phyloP scores from a whole-genome alignment of 2,888 invertebrate genomes.

The Malacosoma neustria region DNA sequence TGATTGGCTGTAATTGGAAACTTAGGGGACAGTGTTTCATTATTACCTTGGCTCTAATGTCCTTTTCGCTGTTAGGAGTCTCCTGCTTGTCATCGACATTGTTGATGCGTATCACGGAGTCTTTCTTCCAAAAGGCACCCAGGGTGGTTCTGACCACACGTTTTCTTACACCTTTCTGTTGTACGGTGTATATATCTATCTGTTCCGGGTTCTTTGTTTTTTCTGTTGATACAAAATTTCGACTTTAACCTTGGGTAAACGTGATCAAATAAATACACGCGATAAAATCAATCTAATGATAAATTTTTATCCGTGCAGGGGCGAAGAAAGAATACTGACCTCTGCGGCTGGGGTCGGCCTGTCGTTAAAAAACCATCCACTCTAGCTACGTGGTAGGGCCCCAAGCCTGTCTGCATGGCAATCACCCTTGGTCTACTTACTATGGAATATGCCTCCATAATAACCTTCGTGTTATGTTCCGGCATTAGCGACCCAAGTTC shows the following conservation, averaged over 20 bases:
- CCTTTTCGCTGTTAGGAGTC: slow-evolving; percentile 78
- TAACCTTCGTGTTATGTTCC: no score
- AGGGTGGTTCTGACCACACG: slow-evolving; percentile 77
- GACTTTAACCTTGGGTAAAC: neutral
- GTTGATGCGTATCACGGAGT: slow-evolving; percentile 81
- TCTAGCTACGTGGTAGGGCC: no score
- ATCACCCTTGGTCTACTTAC: no score
- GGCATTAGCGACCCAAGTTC: no score
- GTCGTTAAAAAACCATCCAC: no score
- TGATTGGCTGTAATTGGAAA: slow-evolving; percentile 53
- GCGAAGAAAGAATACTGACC: no score
- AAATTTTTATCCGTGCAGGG: no score
- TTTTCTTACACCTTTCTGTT: slow-evolving; percentile 74
- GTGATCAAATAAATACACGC: neutral
- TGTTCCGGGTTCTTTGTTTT: slow-evolving; percentile 83
- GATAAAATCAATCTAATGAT: no score
- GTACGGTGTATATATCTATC: slow-evolving; percentile 80
- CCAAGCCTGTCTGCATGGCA: no score
- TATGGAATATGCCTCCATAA: no score
- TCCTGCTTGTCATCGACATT: slow-evolving; percentile 83
- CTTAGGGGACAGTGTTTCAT: slow-evolving; percentile 17
- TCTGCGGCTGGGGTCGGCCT: no score
- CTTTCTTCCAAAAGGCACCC: slow-evolving; percentile 80
- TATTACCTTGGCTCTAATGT: slow-evolving; percentile 79
- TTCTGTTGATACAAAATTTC: slow-evolving; percentile 58